Evolutionary conservation across 2,888 invertebrate species (phyloP), one percentile per base, ranked within the genome.

Genomic region (Pterobdella sp.): DNA sequence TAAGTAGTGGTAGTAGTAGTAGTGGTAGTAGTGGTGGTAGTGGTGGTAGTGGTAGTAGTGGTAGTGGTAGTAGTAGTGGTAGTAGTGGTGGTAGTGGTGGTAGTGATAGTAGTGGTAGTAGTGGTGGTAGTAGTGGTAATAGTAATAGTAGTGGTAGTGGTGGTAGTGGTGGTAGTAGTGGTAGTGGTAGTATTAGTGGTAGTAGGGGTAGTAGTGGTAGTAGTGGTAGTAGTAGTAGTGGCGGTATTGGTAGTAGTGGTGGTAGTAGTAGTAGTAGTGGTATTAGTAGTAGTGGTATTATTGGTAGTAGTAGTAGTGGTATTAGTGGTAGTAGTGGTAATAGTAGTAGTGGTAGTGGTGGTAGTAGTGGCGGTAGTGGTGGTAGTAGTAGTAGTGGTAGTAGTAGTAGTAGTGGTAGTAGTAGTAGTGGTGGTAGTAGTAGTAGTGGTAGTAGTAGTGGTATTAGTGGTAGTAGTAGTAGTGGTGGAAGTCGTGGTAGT

Each of bases 361-460:
- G 60, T 56, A 56, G 60, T 56, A 18, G 60, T 56, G 26, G 60
- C 26, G 26, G 60, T 56, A 56, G 60, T 56, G 26, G 60, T 56
- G 26, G 60, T 56, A 56, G 60, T 56, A 18, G 60, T 56, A 56
- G 60, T 56, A 56, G 60, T 18, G 26, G 60, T 56, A 56, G 60
- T 56, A 56, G 60, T 56, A 56, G 60, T 56, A 56, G 60, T 56
- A 56, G 60, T 56, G 26, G 60, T 56, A 56, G 60, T 56, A 56
- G 60, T 56, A 14, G 3, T 56, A 56, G 60, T 56, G 26, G 60
- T 56, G 26, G 60, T 56, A 56, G 60, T 18, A 56, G 60, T 56
- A 56, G 60, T 56, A 56, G 60, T 56, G 7, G 7, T 42, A 7
- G 22, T 42, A 14, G 49, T 42, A 14, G 49, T 42, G 7, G 7